Evolutionary conservation across 2,797 vertebrate species (phyloP), one percentile per base, ranked within the genome.

Genomic region (Pampus argenteus): DNA sequence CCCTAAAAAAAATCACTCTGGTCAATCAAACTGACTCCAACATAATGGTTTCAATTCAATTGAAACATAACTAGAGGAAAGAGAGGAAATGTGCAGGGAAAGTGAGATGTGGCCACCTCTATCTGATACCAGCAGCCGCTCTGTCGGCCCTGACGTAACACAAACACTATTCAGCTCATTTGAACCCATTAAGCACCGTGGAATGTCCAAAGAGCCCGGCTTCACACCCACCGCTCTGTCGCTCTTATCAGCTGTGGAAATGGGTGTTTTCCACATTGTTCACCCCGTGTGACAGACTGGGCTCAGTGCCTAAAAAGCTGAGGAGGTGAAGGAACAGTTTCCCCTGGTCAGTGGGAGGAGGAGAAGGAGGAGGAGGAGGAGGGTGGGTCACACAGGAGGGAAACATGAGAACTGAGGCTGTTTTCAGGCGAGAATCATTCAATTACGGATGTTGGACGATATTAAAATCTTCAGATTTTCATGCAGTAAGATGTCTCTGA

Each of bases 171-270:
- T 85, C 85, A 79, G 80, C 77, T 87, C 68, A 31, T 79, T 81
- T 47, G 76, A 81, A 88, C 84, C 86, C 89, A 80, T 90, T 88
- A 89, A 88, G 87, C 82, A 52, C 83, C 44, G 45, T 82, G 89
- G 91, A 93, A 92, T 90, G 92, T 89, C 86, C 81, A 76, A 65
- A 88, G 84, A 74, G 73, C 66, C 66, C 34, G 31, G 83, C 79
- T 88, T 85, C 88, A 87, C 88, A 81, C 85, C 79, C 79, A 54
- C 61, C 23, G 44, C 79, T 29, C 77, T n/a, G 74, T 64, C 29
- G 28, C 77, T 58, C 87, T 91, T 92, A 93, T 94, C 93, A 89
- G 88, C 88, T 80, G 86, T 91, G 92, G 90, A 92, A 93, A 85
- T 88, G 86, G 86, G 84, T 82, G 89, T 84, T 90, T 78, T 68